Percentiles rank a stretch among this genome's conserved stretches.
phyloP scores from a whole-genome alignment of 2,113 vertebrate species.

The Microcebus jonahi region DNA sequence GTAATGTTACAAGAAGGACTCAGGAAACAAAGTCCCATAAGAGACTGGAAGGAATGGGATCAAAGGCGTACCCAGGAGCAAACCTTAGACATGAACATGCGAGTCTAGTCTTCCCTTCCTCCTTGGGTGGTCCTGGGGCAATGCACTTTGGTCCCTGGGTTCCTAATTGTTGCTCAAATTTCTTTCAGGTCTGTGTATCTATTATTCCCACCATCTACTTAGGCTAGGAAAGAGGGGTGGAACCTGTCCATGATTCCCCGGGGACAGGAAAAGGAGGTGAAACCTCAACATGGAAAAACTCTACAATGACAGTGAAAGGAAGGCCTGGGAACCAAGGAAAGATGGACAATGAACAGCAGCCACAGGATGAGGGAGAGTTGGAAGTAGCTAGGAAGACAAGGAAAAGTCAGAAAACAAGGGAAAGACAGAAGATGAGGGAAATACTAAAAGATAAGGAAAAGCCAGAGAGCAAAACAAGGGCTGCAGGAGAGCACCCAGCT shows the following conservation, averaged over 20 bases:
- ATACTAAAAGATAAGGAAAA: neutral
- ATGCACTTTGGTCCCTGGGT: neutral
- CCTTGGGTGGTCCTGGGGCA: neutral
- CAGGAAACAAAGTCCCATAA: neutral
- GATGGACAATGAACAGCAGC: neutral
- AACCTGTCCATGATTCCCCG: neutral
- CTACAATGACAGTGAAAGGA: constrained; percentile 42
- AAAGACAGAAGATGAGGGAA: neutral
- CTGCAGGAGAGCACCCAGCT: constrained; percentile 9
- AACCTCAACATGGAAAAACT: constrained; percentile 53
- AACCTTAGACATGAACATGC: neutral
- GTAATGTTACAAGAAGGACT: neutral
- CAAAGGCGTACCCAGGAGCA: neutral
- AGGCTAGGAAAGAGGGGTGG: constrained; percentile 17
- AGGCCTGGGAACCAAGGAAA: neutral
- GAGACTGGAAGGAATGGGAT: neutral
- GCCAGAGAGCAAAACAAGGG: neutral
- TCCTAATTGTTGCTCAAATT: neutral
- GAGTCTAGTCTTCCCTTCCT: neutral
- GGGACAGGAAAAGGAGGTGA: constrained; percentile 42
- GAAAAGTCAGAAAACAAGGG: neutral
- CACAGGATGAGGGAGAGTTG: neutral
- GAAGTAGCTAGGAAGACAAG: neutral
- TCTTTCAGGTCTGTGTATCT: neutral
- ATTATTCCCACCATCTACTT: neutral